Conservation (phyloP, 2,888 invertebrate genomes). For the Cheiracanthium punctorium region DNA sequence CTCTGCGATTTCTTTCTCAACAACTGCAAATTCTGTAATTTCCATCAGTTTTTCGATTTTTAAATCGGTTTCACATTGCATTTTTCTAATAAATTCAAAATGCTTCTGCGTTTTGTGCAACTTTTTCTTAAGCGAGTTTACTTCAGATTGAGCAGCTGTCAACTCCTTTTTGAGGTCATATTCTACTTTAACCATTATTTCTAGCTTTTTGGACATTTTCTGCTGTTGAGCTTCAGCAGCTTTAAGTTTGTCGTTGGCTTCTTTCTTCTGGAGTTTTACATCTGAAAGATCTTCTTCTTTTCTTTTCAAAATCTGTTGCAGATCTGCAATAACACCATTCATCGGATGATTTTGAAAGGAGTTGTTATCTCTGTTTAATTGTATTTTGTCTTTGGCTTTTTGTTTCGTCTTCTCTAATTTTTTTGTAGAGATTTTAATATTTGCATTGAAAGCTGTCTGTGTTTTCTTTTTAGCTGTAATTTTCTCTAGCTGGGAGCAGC, state of each 20-base stretch:
- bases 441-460: neutral
- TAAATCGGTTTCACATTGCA: neutral
- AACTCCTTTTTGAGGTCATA: neutral
- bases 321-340: neutral
- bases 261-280: neutral
- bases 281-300: neutral
- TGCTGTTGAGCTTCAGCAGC: neutral
- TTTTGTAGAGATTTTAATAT: neutral
- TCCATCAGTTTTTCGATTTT: neutral
- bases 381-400: neutral
- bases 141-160: neutral
- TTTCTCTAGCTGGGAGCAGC: slow-evolving; percentile 21
- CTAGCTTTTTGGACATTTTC: neutral
- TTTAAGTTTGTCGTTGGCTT: neutral
- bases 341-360: neutral
- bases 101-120: neutral
- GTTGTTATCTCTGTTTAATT: neutral
- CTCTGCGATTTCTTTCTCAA: slow-evolving; percentile 32
- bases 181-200: neutral
- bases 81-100: neutral
- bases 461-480: neutral
- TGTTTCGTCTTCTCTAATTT: neutral
- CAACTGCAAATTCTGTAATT: slow-evolving; percentile 12
- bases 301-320: neutral
- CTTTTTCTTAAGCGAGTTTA: neutral